Evolutionary conservation across 2,113 vertebrate genomes (phyloP).

Genomic region (Piaya cayana): DNA sequence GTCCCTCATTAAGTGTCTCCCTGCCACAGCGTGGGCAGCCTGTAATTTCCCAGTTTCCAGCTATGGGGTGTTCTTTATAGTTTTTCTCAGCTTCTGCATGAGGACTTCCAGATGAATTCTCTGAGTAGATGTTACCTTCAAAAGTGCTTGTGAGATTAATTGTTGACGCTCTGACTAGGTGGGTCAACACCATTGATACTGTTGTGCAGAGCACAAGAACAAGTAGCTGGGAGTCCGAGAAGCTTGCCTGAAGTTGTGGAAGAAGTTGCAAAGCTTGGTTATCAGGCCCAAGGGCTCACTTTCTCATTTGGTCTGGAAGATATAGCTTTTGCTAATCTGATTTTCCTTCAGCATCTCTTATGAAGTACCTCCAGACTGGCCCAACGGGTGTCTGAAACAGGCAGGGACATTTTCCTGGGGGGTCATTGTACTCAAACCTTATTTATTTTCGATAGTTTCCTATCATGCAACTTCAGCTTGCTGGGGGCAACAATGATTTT

Average conservation of each 20-base stretch:
- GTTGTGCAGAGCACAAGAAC: not conserved
- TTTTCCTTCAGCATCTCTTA: not conserved
- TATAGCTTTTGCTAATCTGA: not conserved
- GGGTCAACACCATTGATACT: not conserved
- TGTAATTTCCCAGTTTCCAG: not conserved
- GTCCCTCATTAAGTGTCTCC: slow-evolving; percentile 1
- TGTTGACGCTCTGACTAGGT: not conserved
- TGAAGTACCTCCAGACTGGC: not conserved
- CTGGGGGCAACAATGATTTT: slow-evolving; percentile 68
- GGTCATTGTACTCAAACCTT: not conserved
- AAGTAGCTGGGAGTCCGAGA: not conserved
- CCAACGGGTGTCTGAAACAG: not conserved
- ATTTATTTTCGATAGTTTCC: not conserved
- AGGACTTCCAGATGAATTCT: slow-evolving; percentile 47
- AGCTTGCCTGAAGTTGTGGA: not conserved
- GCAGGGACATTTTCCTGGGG: not conserved
- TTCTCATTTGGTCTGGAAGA: not conserved
- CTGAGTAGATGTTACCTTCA: not conserved
- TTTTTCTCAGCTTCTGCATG: slow-evolving; percentile 9
- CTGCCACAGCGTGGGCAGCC: not conserved
- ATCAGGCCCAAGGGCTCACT: not conserved
- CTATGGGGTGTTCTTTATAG: not conserved
- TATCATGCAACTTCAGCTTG: slow-evolving; percentile 17
- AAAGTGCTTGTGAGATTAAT: not conserved
- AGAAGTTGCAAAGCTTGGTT: not conserved